Conservation (phyloP, 2,888 invertebrate genomes). For the Ramazzottius varieornatus region DNA sequence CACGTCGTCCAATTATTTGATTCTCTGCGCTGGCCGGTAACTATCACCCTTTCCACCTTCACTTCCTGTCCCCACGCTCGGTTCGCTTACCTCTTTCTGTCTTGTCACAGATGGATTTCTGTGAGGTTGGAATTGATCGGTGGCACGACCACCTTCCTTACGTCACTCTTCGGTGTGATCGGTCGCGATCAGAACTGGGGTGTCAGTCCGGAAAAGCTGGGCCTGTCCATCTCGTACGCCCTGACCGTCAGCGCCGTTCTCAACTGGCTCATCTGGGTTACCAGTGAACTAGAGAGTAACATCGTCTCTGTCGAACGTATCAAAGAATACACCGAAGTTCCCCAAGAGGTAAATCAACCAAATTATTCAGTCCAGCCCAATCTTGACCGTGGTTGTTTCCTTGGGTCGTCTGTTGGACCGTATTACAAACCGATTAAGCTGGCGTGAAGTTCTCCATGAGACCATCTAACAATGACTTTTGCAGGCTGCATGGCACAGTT, state of each 20-base stretch:
- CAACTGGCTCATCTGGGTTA: conserved; percentile 30
- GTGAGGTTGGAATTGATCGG: not conserved
- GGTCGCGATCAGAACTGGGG: not conserved
- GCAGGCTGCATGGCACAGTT: conserved; percentile 15
- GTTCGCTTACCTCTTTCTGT: no score
- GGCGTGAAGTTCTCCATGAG: no score
- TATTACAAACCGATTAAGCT: no score
- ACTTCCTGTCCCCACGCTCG: no score
- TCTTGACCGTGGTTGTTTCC: not conserved
- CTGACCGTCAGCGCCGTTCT: conserved; percentile 22
- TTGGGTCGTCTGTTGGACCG: not conserved
- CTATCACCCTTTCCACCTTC: conserved; percentile 14
- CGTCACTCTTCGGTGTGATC: not conserved
- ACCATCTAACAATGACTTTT: not conserved
- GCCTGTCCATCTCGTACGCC: conserved; percentile 29
- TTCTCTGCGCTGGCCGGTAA: not conserved
- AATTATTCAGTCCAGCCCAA: not conserved
- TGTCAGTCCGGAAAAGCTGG: conserved; percentile 38
- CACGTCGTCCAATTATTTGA: not conserved
- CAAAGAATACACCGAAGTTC: conserved; percentile 26
- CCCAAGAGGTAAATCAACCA: conserved; percentile 21
- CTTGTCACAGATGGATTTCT: not conserved
- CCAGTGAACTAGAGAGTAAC: conserved; percentile 30
- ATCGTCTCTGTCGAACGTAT: conserved; percentile 31
- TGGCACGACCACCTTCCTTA: not conserved